Conservation (phyloP, 2,888 invertebrate genomes). For the Agrotis segetum region DNA sequence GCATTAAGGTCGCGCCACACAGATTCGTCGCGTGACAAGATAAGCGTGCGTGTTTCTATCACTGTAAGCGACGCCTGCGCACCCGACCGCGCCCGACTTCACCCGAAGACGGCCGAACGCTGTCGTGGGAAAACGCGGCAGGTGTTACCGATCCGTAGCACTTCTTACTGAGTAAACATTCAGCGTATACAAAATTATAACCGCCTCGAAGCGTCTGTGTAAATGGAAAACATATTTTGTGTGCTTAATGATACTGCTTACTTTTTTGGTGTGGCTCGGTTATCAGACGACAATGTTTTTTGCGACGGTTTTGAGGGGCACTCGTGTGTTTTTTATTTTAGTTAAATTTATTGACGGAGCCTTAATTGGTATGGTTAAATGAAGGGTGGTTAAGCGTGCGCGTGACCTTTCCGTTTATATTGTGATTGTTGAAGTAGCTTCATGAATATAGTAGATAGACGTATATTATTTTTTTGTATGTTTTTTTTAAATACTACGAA, state of each 20-base stretch:
- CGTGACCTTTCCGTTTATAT: constrained; percentile 76
- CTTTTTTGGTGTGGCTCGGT: constrained; percentile 87
- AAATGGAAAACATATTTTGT: constrained; percentile 91
- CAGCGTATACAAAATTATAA: constrained; percentile 90
- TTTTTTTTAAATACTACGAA: too few relatives aligned
- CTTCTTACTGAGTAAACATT: constrained; percentile 91
- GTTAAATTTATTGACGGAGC: constrained; percentile 82
- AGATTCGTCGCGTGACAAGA: constrained; percentile 80
- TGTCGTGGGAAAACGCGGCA: constrained; percentile 89
- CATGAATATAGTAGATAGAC: constrained; percentile 64
- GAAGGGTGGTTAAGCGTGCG: constrained; percentile 75
- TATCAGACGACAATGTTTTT: constrained; percentile 85
- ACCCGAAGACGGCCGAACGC: constrained; percentile 84
- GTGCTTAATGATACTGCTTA: constrained; percentile 90
- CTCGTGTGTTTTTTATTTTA: constrained; percentile 80
- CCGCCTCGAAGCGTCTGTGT: constrained; percentile 89
- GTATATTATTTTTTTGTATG: constrained; percentile 52
- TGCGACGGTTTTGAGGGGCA: constrained; percentile 80
- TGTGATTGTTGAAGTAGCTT: constrained; percentile 62
- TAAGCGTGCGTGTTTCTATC: constrained; percentile 64
- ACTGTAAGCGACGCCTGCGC: constrained; percentile 76
- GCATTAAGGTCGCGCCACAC: constrained; percentile 75
- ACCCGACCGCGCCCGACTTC: constrained; percentile 74
- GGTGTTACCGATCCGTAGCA: constrained; percentile 89
- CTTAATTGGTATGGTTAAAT: constrained; percentile 85